Percentiles rank a stretch among this genome's conserved stretches.
phyloP scores from a whole-genome alignment of 2,113 vertebrate species.

The Tychaedon coryphoeus region DNA sequence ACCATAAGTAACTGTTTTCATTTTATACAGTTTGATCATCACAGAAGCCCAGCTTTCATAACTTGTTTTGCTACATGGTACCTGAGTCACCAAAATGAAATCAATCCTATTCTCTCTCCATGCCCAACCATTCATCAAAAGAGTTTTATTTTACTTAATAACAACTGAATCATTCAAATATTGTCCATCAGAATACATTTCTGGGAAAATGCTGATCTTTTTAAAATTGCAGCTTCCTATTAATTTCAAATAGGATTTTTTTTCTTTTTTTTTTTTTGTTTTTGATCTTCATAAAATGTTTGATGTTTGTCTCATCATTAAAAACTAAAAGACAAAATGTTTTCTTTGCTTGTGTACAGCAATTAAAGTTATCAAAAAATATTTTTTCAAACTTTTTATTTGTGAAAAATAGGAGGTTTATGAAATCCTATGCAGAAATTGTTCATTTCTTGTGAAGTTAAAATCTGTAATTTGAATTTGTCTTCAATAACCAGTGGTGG shows the following conservation, averaged over 20 bases:
- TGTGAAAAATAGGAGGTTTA: background rate
- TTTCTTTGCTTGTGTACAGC: background rate
- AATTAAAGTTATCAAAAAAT: background rate
- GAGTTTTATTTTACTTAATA: background rate
- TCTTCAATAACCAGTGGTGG: background rate
- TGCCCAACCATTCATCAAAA: background rate
- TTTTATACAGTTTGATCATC: background rate
- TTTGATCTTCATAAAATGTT: background rate
- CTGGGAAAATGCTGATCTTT: background rate
- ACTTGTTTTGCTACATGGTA: background rate
- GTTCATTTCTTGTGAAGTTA: accelerated
- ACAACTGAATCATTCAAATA: background rate
- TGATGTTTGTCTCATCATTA: background rate
- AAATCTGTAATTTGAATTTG: background rate
- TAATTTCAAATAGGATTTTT: background rate
- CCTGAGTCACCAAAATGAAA: background rate
- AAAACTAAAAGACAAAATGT: background rate
- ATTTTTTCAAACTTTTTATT: background rate
- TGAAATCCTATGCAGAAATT: background rate
- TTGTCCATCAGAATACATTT: background rate
- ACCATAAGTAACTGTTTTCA: background rate
- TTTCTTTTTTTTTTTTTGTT: accelerated
- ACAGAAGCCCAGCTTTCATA: background rate
- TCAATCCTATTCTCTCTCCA: background rate
- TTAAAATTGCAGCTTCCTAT: background rate